Evolutionary conservation across 2,888 invertebrate species (phyloP).

Genomic region (Hirtodrosophila cameraria): DNA sequence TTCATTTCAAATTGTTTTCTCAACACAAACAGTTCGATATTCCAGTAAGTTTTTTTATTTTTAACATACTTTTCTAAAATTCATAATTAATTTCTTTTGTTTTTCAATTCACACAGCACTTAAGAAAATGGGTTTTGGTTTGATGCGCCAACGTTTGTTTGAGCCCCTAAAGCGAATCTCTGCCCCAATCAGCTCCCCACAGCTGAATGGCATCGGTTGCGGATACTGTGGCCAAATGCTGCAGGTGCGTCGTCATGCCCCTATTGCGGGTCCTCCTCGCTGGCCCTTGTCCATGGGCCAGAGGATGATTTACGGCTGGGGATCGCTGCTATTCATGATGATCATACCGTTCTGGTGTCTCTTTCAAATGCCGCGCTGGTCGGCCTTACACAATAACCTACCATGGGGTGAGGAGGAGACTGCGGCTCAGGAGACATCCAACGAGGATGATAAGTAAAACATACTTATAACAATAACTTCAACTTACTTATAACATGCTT

Average conservation of each 20-base stretch:
- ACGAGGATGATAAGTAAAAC: background rate
- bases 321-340: constrained; percentile 59
- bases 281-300: constrained; percentile 46
- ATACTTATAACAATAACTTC: too few species aligned
- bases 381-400: constrained; percentile 53
- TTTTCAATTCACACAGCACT: background rate
- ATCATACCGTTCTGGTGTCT: constrained; percentile 65
- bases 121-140: constrained; percentile 50
- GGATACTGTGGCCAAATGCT: constrained; percentile 20
- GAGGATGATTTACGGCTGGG: constrained; percentile 51
- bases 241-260: constrained; percentile 44
- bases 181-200: background rate
- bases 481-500: constrained; percentile 29
- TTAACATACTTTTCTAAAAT: background rate
- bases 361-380: constrained; percentile 58
- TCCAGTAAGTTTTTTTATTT: constrained; percentile 33
- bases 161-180: constrained; percentile 6
- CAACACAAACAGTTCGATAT: constrained; percentile 3
- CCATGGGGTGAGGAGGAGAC: constrained; percentile 17
- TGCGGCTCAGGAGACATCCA: background rate
- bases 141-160: constrained; percentile 24
- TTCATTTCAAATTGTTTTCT: background rate
- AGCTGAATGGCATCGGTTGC: background rate
- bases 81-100: background rate
- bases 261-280: constrained; percentile 72